Base-by-base conservation (phyloP, 2,888 invertebrate genomes). In the Plutella xylostella region DNA sequence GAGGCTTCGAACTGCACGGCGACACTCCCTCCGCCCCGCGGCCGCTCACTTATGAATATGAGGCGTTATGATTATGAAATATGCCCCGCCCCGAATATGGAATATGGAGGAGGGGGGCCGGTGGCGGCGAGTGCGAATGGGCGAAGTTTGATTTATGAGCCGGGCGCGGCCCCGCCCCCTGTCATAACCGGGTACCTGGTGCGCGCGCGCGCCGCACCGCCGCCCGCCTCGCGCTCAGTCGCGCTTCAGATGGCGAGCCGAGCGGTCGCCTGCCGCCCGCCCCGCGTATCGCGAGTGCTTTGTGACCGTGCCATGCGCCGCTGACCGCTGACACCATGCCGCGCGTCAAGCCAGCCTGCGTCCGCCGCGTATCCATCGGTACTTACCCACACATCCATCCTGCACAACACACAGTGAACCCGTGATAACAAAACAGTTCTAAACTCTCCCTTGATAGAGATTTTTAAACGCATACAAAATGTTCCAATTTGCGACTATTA, bases 131-230 rank as follows among this genome's bases (percentile, higher is more conserved):
- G 87, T 87, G 87, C 85, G 84, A 83, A 85, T 82, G 83, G 84
- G 78, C 82, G 78, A 83, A 82, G 87, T 87, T 87, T 87, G 88
- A 88, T 88, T 88, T 88, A 88, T 88, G 88, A 88, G 86, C 77
- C 76, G 70, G 71, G 77, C 77, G 73, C 75, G 85, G 84, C 86
- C 69, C 87, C 88, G 87, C 88, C 88, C 69, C 85, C 86, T 88
- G 88, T 88, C 88, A 88, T 89, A 89, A 88, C 87, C 85, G 85
- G 70, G 69, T 79, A 80, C 77, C 83, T 82, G 85, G 86, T 86
- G 87, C 86, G 88, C 87, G 87, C 85, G 83, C 80, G 83, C 76
- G 76, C 68, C 55, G 42, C 50, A 51, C 55, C 63, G 58, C 60
- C 63, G 58, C 62, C 65, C 65, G 70, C 70, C 68, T 63, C 67